Evolutionary conservation across 2,113 vertebrate genomes (phyloP).

Genomic region (Chlorodrepanis virens): DNA sequence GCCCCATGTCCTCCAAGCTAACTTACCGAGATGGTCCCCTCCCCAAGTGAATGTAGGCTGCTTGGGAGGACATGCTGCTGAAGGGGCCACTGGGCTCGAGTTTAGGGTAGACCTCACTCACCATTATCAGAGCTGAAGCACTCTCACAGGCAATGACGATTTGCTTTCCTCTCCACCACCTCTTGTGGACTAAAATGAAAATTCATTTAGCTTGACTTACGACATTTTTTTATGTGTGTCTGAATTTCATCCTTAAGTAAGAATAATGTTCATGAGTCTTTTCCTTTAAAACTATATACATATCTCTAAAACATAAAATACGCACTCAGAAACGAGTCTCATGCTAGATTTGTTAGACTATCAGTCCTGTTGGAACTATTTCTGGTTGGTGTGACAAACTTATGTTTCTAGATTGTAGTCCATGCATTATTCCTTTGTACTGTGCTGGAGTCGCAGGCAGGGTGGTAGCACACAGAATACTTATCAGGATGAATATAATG

Average conservation of each 20-base stretch:
- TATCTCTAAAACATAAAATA: background rate
- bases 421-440: background rate
- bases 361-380: background rate
- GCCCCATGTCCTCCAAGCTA: fast-evolving
- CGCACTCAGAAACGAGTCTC: background rate
- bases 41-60: background rate
- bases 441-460: background rate
- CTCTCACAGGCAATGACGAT: background rate
- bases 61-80: background rate
- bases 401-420: background rate
- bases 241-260: background rate
- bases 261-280: background rate
- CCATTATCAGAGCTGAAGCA: background rate
- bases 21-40: background rate
- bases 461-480: background rate
- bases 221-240: background rate
- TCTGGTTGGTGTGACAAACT: background rate
- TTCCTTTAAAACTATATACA: background rate
- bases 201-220: background rate
- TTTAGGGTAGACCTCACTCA: background rate
- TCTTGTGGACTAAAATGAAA: background rate
- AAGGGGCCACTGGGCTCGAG: background rate
- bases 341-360: background rate
- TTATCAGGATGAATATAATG: background rate
- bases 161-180: background rate